Evolutionary conservation across 1,140 invertebrate genomes (phyloP).

Genomic region (Drosophila navojoa): DNA sequence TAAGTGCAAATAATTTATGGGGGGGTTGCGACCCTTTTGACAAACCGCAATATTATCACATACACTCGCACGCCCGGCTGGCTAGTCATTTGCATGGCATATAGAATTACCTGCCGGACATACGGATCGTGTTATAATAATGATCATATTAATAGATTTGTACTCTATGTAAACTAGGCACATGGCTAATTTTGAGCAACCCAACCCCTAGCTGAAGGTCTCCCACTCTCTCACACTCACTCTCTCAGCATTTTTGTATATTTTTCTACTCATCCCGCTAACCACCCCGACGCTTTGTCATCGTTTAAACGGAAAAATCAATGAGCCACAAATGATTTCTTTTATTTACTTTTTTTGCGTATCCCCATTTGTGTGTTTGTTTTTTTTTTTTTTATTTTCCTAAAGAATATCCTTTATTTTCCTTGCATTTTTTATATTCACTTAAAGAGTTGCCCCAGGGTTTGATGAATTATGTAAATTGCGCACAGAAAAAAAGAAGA

Average conservation of each 20-base stretch:
- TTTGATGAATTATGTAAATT: constrained; percentile 21
- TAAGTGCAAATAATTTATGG: constrained; percentile 74
- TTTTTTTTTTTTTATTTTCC: constrained; percentile 2
- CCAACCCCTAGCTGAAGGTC: constrained; percentile 7
- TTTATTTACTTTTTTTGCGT: constrained; percentile 22
- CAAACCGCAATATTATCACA: constrained; percentile 38
- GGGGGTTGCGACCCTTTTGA: constrained; percentile 21
- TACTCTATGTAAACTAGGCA: background rate
- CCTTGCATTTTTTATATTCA: constrained; percentile 1
- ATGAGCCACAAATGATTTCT: constrained; percentile 36
- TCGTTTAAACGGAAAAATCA: constrained; percentile 34
- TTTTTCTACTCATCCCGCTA: constrained; percentile 20
- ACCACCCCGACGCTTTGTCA: constrained; percentile 8
- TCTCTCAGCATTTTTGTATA: background rate
- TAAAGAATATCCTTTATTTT: constrained; percentile 20
- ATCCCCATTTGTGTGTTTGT: background rate
- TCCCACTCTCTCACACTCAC: constrained; percentile 22
- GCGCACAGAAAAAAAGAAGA: background rate
- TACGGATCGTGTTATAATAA: constrained; percentile 6
- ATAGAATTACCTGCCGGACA: constrained; percentile 5
- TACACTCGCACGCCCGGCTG: constrained; percentile 15
- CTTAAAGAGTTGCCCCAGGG: constrained; percentile 13
- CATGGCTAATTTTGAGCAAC: background rate
- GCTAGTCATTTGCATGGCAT: constrained; percentile 17
- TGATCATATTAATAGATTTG: constrained; percentile 13